Conservation (phyloP, 2,888 invertebrate genomes). For the Schizotus pectinicornis region DNA sequence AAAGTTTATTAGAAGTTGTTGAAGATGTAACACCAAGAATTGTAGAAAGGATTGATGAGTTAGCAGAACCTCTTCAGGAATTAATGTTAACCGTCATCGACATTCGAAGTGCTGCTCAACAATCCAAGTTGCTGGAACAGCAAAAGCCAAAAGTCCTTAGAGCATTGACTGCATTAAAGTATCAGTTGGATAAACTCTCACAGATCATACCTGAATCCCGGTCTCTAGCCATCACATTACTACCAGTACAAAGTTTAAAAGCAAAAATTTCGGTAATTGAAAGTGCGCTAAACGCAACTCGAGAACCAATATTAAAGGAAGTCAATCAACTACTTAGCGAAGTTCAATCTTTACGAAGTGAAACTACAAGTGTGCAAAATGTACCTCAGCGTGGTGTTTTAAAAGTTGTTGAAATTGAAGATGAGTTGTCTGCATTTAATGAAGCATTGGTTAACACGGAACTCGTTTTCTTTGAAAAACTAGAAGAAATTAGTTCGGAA, state of each 20-base stretch:
- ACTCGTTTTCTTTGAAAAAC: not conserved
- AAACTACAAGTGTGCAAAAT: not conserved
- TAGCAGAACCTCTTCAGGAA: conserved; percentile 27
- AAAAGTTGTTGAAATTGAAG: conserved; percentile 25
- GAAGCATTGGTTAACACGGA: conserved; percentile 1
- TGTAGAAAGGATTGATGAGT: conserved; percentile 10
- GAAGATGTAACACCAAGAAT: not conserved
- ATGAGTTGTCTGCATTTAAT: not conserved
- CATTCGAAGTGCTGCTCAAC: not conserved
- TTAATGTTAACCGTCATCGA: conserved; percentile 20
- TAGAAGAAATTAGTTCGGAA: not conserved
- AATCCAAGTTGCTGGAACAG: not conserved
- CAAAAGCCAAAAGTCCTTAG: conserved; percentile 2
- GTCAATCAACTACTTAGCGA: not conserved
- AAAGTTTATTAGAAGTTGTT: not conserved
- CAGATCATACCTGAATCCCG: too few relatives aligned
- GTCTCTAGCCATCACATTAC: too few relatives aligned
- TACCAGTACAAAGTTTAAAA: too few relatives aligned
- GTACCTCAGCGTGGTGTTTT: conserved; percentile 32
- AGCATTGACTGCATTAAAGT: conserved; percentile 9
- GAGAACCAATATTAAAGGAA: not conserved
- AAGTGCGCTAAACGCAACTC: too few relatives aligned
- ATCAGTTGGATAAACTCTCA: not conserved
- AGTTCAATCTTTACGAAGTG: not conserved
- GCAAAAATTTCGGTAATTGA: too few relatives aligned